Percentiles rank a stretch among this genome's conserved stretches.
Conservation (phyloP, 2,888 invertebrate species). For the Acholoe squamosa region DNA sequence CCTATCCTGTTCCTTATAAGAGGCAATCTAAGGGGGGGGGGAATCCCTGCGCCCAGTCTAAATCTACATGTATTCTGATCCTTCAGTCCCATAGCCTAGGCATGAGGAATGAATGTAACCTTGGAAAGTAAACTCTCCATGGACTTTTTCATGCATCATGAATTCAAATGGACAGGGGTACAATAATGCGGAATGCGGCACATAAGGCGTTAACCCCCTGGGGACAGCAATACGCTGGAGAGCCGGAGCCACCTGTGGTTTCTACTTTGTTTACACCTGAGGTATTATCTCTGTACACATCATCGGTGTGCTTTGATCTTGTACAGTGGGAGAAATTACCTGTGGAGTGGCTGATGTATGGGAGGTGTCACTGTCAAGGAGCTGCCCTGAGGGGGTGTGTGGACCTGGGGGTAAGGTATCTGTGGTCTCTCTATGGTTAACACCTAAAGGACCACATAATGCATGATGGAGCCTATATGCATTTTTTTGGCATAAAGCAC, state of each 20-base stretch:
- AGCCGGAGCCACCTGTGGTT: not conserved
- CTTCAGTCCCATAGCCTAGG: too few species aligned
- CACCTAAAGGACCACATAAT: not conserved
- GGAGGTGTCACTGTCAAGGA: not conserved
- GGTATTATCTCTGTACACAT: slow-evolving; percentile 17
- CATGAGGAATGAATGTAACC: too few species aligned
- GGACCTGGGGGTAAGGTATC: not conserved
- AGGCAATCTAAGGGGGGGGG: too few species aligned
- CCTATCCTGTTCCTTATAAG: too few species aligned
- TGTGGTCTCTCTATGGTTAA: not conserved
- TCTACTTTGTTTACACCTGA: slow-evolving; percentile 14
- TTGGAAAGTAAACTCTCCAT: too few species aligned
- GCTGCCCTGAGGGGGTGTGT: not conserved
- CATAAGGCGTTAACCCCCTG: not conserved
- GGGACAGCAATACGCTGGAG: not conserved
- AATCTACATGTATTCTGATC: too few species aligned
- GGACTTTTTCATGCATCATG: too few species aligned
- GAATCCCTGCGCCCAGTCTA: too few species aligned
- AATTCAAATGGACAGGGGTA: too few species aligned
- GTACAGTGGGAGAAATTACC: slow-evolving; percentile 13
- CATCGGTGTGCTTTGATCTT: not conserved
- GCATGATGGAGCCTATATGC: too few species aligned
- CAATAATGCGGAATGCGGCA: too few species aligned
- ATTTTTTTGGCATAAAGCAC: too few species aligned
- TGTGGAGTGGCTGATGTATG: not conserved